phyloP scores from a whole-genome alignment of 2,797 vertebrate genomes.

The Denticeps clupeoides region DNA sequence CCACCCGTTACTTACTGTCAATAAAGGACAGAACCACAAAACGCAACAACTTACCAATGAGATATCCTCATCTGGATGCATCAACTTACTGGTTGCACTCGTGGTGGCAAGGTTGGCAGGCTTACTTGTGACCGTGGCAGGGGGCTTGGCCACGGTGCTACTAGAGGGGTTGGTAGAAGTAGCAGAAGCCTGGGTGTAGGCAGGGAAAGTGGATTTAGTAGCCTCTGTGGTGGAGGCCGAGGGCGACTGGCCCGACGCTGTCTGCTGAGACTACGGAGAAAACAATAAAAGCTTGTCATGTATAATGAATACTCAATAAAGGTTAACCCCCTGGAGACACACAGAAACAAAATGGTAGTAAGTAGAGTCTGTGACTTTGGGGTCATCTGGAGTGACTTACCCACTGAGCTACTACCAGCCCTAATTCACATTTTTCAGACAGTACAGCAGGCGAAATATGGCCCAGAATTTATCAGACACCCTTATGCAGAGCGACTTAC shows the following conservation, averaged over 20 bases:
- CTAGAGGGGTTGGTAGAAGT: conserved; percentile 88
- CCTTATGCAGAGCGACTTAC: too few species aligned
- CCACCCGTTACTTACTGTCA: conserved; percentile 63
- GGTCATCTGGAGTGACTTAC: too few species aligned
- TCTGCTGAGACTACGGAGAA: conserved; percentile 75
- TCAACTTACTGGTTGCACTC: conserved; percentile 99
- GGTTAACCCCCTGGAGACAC: too few species aligned
- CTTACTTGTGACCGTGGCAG: conserved; percentile 89
- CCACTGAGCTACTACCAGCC: too few species aligned
- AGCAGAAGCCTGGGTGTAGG: conserved; percentile 89
- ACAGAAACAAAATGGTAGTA: too few species aligned
- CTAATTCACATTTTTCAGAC: too few species aligned
- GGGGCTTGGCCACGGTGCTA: conserved; percentile 89
- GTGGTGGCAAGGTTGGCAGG: conserved; percentile 91
- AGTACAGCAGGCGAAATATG: too few species aligned
- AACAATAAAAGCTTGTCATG: conserved; percentile 8
- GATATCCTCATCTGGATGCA: conserved; percentile 99
- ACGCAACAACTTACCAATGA: conserved; percentile 91
- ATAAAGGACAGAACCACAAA: conserved; percentile 58
- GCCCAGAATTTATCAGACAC: too few species aligned
- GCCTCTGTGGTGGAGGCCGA: conserved; percentile 75
- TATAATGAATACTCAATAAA: too few species aligned
- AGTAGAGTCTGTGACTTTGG: too few species aligned
- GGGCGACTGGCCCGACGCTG: conserved; percentile 65
- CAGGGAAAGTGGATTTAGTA: conserved; percentile 95